Base-by-base conservation (phyloP, 1,140 invertebrate species). In the Lucilia cuprina region DNA sequence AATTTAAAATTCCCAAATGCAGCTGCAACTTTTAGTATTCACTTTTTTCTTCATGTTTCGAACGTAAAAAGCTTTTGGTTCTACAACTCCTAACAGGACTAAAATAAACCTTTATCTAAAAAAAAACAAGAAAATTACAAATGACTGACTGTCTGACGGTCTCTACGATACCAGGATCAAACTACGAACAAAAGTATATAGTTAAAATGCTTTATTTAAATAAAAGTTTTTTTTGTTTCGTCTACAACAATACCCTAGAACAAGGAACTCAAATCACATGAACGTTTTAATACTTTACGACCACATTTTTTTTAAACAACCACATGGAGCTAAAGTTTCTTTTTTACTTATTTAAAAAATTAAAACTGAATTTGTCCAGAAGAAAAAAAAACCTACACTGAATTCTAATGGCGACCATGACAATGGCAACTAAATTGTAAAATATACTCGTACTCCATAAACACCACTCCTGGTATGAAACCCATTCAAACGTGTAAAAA, bases 1-100 rank as follows among this genome's bases (percentile, higher is more conserved):
- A 70, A 70, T 70, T 70, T 70, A 19, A 70, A 70, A 70, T 70
- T 70, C 65, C 65, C 65, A 70, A 70, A 70, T 70, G 65, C 65
- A 70, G 21, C 10, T 21, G 65, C 65, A 70, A 70, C 9, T 19
- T 70, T 19, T 21, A 70, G n/a, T 21, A 70, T 70, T 70, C n/a
- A 21, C 21, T 5, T 41, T 41, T 17, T 55, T 55, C 2, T 12
- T 55, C 50, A 8, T 55, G 10, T 55, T 12, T 7, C 50, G 5
- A 12, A 12, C 50, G 5, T 8, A 55, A 41, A 3, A 41, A 5
- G 35, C 35, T 41, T 41, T 41, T 41, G 35, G n/a, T 41, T 41
- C 35, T 41, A 5, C 35, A 41, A n/a, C 35, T 41, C 8, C 35
- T 5, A 41, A 5, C 8, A 5, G 35, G 35, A 41, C 3, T 41